Evolutionary conservation across 2,888 invertebrate species (phyloP).

Genomic region (Drosophila nr. medialis): DNA sequence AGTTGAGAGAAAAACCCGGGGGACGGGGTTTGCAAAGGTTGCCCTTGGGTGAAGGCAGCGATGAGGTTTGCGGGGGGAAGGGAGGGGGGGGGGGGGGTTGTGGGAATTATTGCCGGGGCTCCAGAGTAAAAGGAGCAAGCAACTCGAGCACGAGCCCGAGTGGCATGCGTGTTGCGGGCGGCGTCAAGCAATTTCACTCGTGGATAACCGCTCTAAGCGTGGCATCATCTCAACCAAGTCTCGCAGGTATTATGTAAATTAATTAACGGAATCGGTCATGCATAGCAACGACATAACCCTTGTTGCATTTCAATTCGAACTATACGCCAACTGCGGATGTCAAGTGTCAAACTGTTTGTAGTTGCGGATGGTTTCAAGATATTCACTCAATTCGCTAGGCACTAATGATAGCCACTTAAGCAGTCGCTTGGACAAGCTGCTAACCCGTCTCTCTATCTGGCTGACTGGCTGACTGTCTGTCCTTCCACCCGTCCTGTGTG

Average conservation of each 20-base stretch:
- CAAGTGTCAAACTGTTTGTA: constrained; percentile 4
- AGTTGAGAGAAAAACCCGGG: background rate
- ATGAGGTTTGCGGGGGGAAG: constrained; percentile 1
- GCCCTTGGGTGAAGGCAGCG: constrained; percentile 1
- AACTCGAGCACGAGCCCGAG: background rate
- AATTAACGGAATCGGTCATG: constrained; percentile 58
- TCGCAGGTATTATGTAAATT: constrained; percentile 77
- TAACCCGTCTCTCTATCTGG: background rate
- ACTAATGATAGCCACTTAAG: constrained; percentile 17
- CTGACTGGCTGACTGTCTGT: background rate
- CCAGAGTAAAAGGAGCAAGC: background rate
- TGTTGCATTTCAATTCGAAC: constrained; percentile 47
- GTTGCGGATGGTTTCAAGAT: background rate
- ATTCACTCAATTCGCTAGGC: constrained; percentile 6
- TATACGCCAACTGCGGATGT: constrained; percentile 1
- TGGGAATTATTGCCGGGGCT: constrained; percentile 6
- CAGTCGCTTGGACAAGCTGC: constrained; percentile 2
- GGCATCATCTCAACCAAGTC: constrained; percentile 41
- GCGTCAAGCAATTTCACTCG: constrained; percentile 60
- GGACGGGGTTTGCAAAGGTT: background rate
- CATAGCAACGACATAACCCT: constrained; percentile 25
- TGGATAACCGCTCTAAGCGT: constrained; percentile 61
- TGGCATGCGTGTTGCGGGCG: constrained; percentile 48
- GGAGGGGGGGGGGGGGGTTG: constrained; percentile 5
- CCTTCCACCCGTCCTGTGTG: background rate